These are phyloP conservation scores for Idaea biselata DNA, from an alignment of 2,888 invertebrate species.

Conservation along the genomic window DNA sequence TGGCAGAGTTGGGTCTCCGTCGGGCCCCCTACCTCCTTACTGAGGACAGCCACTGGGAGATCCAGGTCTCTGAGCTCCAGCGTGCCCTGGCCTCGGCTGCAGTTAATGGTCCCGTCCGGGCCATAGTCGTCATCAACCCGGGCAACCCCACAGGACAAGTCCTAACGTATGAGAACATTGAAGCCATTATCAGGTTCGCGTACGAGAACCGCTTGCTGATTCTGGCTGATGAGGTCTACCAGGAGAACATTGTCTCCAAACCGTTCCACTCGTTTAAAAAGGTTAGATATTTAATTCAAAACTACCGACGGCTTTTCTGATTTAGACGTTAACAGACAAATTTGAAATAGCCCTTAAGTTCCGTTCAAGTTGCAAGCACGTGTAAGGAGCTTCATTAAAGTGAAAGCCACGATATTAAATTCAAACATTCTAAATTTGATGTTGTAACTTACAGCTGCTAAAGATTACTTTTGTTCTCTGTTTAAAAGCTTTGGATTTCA, in stretches of 20 bases:
- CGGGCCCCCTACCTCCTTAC: conserved; percentile 93
- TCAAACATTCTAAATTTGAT: too few species aligned
- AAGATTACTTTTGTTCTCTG: too few species aligned
- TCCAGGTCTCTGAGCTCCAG: conserved; percentile 89
- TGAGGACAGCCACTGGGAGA: conserved; percentile 91
- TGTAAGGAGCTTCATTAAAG: too few species aligned
- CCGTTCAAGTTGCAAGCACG: too few species aligned
- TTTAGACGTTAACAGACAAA: too few species aligned
- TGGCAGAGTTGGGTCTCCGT: conserved; percentile 92
- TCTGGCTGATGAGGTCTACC: conserved; percentile 96
- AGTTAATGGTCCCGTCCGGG: conserved; percentile 84
- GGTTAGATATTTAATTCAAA: conserved; percentile 41
- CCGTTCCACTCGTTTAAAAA: conserved; percentile 96
- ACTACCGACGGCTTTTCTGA: too few species aligned
- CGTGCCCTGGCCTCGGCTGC: conserved; percentile 83
- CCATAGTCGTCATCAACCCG: conserved; percentile 96
- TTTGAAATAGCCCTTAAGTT: too few species aligned
- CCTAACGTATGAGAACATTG: conserved; percentile 91
- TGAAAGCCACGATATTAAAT: too few species aligned
- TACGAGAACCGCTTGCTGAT: conserved; percentile 91
- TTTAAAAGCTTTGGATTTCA: too few species aligned
- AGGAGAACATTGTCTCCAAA: conserved; percentile 93
- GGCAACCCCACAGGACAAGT: conserved; percentile 99
- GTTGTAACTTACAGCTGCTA: background rate
- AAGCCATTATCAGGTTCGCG: conserved; percentile 94